These are phyloP conservation scores for Eupeodes corollae DNA, from an alignment of 1,140 invertebrate genomes.

Conservation along the genomic window DNA sequence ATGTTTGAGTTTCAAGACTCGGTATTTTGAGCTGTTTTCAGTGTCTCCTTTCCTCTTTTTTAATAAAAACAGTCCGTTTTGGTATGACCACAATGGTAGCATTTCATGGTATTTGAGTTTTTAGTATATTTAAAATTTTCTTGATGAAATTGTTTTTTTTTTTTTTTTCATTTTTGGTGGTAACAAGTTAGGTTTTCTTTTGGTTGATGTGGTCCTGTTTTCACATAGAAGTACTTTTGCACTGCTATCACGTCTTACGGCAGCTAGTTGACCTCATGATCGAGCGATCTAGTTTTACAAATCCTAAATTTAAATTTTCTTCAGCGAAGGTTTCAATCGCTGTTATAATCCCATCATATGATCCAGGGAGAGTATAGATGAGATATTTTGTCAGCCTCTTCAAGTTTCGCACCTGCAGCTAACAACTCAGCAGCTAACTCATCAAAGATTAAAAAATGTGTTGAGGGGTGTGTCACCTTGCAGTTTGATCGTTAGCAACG, in stretches of 20 bases:
- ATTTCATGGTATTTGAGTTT: slow-evolving; percentile 10
- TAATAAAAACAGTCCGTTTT: slow-evolving; percentile 19
- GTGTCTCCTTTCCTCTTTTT: slow-evolving; percentile 9
- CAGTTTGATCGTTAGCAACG: too few species aligned
- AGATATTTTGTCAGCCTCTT: too few species aligned
- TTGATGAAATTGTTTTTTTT: not conserved
- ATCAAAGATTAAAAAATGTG: too few species aligned
- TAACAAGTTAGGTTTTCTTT: not conserved
- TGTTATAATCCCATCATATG: slow-evolving; percentile 31
- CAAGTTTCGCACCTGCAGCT: too few species aligned
- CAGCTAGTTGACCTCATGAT: slow-evolving; percentile 34
- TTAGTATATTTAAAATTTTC: slow-evolving; percentile 4
- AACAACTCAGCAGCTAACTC: too few species aligned
- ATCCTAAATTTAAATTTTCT: slow-evolving; percentile 28
- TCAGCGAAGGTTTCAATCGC: slow-evolving; percentile 36
- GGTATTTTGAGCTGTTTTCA: too few species aligned
- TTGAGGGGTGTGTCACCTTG: too few species aligned
- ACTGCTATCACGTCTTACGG: slow-evolving; percentile 17
- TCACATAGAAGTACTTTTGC: slow-evolving; percentile 16
- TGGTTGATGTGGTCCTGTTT: slow-evolving; percentile 2
- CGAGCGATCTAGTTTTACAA: slow-evolving; percentile 35
- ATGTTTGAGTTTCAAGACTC: slow-evolving; percentile 1
- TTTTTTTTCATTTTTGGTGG: not conserved
- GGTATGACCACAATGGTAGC: slow-evolving; percentile 20
- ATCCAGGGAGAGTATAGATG: slow-evolving; percentile 21